Evolutionary conservation across 2,113 vertebrate species (phyloP).

Genomic region (Ceyx melanurus): DNA sequence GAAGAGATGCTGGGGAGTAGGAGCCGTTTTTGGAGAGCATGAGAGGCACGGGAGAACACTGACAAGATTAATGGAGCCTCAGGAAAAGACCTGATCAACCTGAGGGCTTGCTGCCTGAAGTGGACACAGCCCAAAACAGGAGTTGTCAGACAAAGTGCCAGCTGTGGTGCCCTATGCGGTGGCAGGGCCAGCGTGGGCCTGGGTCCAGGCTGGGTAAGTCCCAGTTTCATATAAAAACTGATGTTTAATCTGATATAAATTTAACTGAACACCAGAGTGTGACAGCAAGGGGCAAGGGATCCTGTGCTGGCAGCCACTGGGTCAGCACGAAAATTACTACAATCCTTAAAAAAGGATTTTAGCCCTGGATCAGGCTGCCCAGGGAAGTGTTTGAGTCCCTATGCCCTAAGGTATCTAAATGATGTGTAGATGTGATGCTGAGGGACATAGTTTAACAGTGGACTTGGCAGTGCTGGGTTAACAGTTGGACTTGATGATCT

Average conservation of each 20-base stretch:
- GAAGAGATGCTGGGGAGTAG: not conserved
- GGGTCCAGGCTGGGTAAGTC: not conserved
- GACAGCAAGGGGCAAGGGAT: not conserved
- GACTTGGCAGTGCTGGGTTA: not conserved
- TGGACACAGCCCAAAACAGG: not conserved
- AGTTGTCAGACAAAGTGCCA: not conserved
- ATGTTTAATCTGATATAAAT: too few relatives aligned
- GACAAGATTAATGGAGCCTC: not conserved
- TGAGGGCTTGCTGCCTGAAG: not conserved
- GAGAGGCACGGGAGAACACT: not conserved
- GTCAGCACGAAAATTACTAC: not conserved
- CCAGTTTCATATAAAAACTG: not conserved
- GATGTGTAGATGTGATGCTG: fast-evolving
- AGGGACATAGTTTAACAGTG: not conserved
- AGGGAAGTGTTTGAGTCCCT: not conserved
- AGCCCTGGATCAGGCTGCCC: not conserved
- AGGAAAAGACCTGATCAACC: not conserved
- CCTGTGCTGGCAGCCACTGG: not conserved
- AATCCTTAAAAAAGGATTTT: not conserved
- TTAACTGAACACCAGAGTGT: not conserved
- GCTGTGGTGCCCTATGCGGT: not conserved
- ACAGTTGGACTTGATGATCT: not conserved
- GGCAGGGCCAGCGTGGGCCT: not conserved
- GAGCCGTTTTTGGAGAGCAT: not conserved
- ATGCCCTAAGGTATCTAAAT: not conserved